Base-by-base conservation (phyloP, 2,888 invertebrate genomes). In the Megamerina dolium region DNA sequence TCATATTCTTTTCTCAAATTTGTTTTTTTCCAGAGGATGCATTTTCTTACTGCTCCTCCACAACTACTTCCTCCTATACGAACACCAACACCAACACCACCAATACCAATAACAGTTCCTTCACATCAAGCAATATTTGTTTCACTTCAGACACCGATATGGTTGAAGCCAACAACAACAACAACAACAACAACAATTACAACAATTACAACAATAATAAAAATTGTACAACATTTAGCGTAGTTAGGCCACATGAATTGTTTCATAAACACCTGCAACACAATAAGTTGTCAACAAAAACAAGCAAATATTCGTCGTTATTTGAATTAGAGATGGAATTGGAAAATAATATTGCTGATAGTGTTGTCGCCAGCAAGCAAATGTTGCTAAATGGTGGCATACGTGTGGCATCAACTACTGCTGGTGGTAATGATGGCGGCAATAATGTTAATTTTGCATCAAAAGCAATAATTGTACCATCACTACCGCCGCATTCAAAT, bases 1-100 rank as follows among this genome's bases (percentile, higher is more conserved):
- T n/a, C n/a, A n/a, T n/a, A n/a, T n/a, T n/a, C n/a, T n/a, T n/a
- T n/a, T n/a, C n/a, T n/a, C n/a, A n/a, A n/a, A 43, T 46, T 52
- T 53, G 48, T 35, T 45, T 49, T 54, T 39, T 58, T 60, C 43
- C 59, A 66, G 68, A 68, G 64, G 68, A 66, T 58, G 60, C 60
- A 58, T 61, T 58, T 57, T 60, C 61, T 54, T 66, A 63, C 54
- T 58, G 54, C 38, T 51, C 56, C 43, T 54, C 55, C 49, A 57
- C 50, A 44, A 33, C 48, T 44, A 48, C 58, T 53, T 52, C 56
- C 37, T 31, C 58, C 55, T 49, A 53, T 48, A 43, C 48, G 52
- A 48, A n/a, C n/a, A n/a, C n/a, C n/a, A n/a, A n/a, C n/a, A n/a
- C n/a, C n/a, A n/a, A n/a, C n/a, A n/a, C n/a, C n/a, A n/a, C n/a